Conservation (phyloP, 2,888 invertebrate genomes). For the Melieria omissa region DNA sequence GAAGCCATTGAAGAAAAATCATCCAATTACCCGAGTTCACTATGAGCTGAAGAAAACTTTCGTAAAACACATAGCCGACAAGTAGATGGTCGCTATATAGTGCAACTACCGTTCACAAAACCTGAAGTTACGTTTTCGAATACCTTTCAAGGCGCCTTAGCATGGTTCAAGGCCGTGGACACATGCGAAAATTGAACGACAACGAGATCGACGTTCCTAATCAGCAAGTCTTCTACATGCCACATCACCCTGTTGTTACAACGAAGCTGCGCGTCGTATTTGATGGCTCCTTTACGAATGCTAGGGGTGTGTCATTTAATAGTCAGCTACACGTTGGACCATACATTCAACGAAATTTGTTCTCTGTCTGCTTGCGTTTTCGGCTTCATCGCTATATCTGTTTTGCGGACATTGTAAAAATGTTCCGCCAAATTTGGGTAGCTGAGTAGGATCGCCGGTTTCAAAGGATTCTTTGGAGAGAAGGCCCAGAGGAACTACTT, state of each 20-base stretch:
- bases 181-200: slow-evolving; percentile 21
- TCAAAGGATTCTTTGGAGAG: slow-evolving; percentile 40
- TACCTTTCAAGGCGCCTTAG: slow-evolving; percentile 12
- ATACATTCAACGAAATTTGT: not conserved
- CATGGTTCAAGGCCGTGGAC: slow-evolving; percentile 18
- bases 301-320: not conserved
- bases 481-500: slow-evolving; percentile 13
- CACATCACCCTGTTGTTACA: not conserved
- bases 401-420: slow-evolving; percentile 38
- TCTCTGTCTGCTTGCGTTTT: slow-evolving; percentile 16
- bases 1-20: not conserved
- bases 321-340: not conserved
- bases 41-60: not conserved
- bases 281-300: not conserved
- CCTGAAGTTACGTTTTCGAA: not conserved
- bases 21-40: not conserved
- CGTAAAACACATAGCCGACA: not conserved
- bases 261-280: not conserved
- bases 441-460: slow-evolving; percentile 27
- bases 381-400: slow-evolving; percentile 33
- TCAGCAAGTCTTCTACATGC: not conserved
- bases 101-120: slow-evolving; percentile 17
- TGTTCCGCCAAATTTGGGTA: slow-evolving; percentile 36
- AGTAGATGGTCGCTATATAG: slow-evolving; percentile 9
- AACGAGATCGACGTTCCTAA: not conserved